Conservation (phyloP, 2,797 vertebrate genomes). For the Hydrocynus forskahlii region DNA sequence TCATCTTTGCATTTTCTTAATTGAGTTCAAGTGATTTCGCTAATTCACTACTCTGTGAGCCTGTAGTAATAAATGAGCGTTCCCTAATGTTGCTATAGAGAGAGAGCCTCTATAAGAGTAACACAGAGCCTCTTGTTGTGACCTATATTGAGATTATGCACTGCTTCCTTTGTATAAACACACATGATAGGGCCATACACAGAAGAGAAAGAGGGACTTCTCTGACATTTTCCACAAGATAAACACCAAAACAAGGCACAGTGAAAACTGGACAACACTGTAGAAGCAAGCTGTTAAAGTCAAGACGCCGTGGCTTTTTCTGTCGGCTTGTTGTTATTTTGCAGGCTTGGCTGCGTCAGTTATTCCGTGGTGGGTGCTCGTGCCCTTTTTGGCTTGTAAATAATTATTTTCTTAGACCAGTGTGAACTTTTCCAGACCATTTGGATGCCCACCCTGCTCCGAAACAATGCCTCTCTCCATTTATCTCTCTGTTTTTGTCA, state of each 20-base stretch:
- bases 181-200: background rate
- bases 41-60: background rate
- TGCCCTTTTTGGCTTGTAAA: conserved; percentile 22
- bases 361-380: conserved; percentile 4
- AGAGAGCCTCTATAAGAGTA: background rate
- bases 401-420: conserved; percentile 27
- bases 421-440: conserved; percentile 14
- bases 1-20: background rate
- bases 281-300: conserved; percentile 1
- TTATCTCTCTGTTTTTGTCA: background rate
- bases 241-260: background rate
- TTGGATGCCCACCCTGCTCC: conserved; percentile 24
- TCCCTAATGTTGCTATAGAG: background rate
- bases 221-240: background rate
- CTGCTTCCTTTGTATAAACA: background rate
- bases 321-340: conserved; percentile 22
- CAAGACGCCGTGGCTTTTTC: conserved; percentile 1
- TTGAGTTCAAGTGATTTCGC: background rate
- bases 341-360: background rate
- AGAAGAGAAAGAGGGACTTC: background rate
- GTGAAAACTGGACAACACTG: background rate
- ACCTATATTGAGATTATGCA: background rate
- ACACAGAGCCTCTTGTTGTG: conserved; percentile 1
- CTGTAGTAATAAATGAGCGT: background rate
- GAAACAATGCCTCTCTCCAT: conserved; percentile 15